Evolutionary conservation across 1,140 invertebrate genomes (phyloP), one percentile per base, ranked within the genome.

Genomic region (Dinoponera quadriceps): DNA sequence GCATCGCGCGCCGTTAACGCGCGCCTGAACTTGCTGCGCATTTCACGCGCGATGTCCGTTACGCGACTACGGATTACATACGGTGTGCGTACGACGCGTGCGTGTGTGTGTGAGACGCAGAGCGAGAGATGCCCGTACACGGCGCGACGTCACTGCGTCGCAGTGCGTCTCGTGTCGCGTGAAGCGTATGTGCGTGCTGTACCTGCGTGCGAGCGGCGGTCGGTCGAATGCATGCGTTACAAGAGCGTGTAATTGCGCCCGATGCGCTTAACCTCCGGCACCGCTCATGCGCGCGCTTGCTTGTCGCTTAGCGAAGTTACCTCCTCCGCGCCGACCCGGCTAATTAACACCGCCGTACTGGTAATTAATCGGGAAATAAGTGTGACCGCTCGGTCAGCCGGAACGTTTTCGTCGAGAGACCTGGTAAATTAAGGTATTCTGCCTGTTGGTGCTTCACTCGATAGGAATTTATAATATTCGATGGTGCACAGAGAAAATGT

Each of bases 71-170:
- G 25, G 3, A 22, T 1, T 14, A n/a, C 13, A 16, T 14, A 2
- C 9, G n/a, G n/a, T n/a, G n/a, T n/a, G n/a, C n/a, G n/a, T 5
- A 33, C 5, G 38, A 44, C 9, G 38, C 22, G 33, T 29, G 18
- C 20, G 63, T 44, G 4, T 20, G 60, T 9, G 59, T 77, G 20
- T 22, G 20, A 77, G 62, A 51, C 25, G 33, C 29, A 22, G 29
- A n/a, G n/a, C n/a, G n/a, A 51, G 20, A 48, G 75, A 78, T 78
- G 51, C 62, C 63, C 63, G 51, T 69, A 68, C 75, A 78, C 75
- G 63, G 75, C 33, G 75, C 75, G 49, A 57, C 63, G 59, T 44
- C 69, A 44, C 11, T 11, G 54, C 54, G 54, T 44, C 55, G 55
- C 71, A 25, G 7, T 44, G 9, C 38, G 38, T 44, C n/a, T n/a